These are phyloP conservation scores for Benitochromis conjunctus DNA, from an alignment of 2,113 vertebrate genomes.

Conservation along the genomic window DNA sequence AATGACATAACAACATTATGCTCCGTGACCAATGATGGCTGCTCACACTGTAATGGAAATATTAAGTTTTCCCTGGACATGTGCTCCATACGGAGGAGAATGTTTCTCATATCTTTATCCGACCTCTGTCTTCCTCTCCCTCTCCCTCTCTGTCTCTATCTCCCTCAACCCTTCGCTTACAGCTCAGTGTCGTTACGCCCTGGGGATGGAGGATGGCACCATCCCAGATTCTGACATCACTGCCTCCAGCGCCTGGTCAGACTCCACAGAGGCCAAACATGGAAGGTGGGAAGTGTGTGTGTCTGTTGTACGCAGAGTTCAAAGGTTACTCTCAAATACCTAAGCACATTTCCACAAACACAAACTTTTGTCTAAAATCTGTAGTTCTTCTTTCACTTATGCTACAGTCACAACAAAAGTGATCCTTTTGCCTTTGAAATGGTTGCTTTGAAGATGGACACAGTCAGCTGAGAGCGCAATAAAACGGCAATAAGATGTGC, in stretches of 20 bases:
- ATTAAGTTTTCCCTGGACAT: constrained; percentile 22
- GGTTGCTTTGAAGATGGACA: not conserved
- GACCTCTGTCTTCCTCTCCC: not conserved
- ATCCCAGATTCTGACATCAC: constrained; percentile 88
- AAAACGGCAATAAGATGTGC: not conserved
- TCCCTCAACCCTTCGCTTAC: not conserved
- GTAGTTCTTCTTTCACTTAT: not conserved
- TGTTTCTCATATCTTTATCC: constrained; percentile 16
- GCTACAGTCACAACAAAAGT: not conserved
- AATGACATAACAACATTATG: constrained; percentile 52
- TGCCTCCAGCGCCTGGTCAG: constrained; percentile 90
- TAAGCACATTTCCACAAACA: not conserved
- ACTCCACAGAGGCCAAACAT: constrained; percentile 90
- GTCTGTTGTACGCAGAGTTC: not conserved
- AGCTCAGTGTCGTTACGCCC: constrained; percentile 90
- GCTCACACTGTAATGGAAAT: constrained; percentile 41
- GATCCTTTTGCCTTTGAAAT: not conserved
- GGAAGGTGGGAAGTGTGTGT: constrained; percentile 75
- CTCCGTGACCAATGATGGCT: constrained; percentile 36
- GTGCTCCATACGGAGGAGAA: not conserved
- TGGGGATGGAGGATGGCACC: constrained; percentile 91
- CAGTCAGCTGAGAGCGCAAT: not conserved
- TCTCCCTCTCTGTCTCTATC: not conserved
- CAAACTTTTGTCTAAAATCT: not conserved
- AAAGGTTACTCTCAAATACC: not conserved